Percentiles rank a stretch among this genome's conserved stretches.
These are phyloP conservation scores for Neocrepidodera transversa DNA, from an alignment of 2,888 invertebrate species.

Conservation along the genomic window DNA sequence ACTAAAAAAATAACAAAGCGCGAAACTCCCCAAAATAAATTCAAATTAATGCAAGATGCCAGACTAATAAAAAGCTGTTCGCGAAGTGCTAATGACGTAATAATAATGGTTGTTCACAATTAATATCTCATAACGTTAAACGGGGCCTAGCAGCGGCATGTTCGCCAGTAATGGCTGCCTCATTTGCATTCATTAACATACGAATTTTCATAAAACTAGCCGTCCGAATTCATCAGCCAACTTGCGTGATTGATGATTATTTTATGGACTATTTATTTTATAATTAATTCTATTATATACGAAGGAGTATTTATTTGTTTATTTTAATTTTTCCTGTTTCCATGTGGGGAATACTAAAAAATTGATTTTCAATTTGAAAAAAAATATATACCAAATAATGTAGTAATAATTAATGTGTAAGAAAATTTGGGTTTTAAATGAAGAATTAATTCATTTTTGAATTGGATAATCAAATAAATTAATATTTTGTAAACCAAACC, in stretches of 20 bases:
- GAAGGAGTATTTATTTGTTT: too few species aligned
- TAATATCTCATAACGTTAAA: conserved; percentile 60
- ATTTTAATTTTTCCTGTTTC: too few species aligned
- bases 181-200: conserved; percentile 57
- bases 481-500: too few species aligned
- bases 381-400: too few species aligned
- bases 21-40: conserved; percentile 43
- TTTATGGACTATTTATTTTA: conserved; percentile 21
- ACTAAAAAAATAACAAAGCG: conserved; percentile 22
- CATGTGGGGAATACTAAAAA: too few species aligned
- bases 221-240: conserved; percentile 23
- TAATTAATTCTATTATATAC: neutral
- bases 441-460: too few species aligned
- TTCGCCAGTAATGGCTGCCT: conserved; percentile 52
- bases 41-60: conserved; percentile 55
- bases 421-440: too few species aligned
- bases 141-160: conserved; percentile 48
- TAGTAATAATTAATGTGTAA: too few species aligned
- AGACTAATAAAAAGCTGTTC: conserved; percentile 53
- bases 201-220: conserved; percentile 48
- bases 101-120: conserved; percentile 61
- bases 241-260: conserved; percentile 18
- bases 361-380: too few species aligned
- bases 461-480: too few species aligned
- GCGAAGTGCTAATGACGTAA: conserved; percentile 60